phyloP scores from a whole-genome alignment of 2,113 vertebrate species.

The Tyrannus savana region DNA sequence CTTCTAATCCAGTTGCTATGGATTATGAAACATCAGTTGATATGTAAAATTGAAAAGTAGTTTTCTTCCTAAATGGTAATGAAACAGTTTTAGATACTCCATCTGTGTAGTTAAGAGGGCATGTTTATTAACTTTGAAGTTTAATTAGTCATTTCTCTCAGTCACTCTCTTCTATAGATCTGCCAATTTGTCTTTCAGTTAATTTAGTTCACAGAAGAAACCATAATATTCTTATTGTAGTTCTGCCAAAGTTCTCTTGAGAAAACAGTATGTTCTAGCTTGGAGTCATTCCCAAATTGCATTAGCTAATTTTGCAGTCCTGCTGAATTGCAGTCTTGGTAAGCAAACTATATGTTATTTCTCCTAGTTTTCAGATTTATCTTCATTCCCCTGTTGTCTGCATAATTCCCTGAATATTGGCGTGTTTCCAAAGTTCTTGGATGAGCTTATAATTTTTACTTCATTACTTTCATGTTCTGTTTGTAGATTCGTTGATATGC shows the following conservation, averaged over 20 bases:
- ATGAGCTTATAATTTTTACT: not conserved
- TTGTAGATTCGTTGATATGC: not conserved
- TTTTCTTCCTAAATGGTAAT: not conserved
- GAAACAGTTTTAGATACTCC: not conserved
- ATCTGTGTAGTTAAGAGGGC: not conserved
- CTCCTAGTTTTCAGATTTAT: not conserved
- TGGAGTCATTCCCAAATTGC: constrained; percentile 18
- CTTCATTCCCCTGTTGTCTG: not conserved
- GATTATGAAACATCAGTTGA: not conserved
- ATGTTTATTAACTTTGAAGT: constrained; percentile 13
- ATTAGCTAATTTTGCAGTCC: constrained; percentile 15
- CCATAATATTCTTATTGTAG: not conserved
- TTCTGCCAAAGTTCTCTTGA: constrained; percentile 15
- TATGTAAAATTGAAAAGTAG: not conserved
- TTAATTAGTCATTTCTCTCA: not conserved
- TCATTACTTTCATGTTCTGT: not conserved
- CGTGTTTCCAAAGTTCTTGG: not conserved
- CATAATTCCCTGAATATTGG: not conserved
- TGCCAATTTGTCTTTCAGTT: constrained; percentile 46
- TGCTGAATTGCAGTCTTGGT: not conserved
- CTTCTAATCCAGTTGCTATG: not conserved
- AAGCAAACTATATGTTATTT: not conserved
- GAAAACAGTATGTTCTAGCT: not conserved
- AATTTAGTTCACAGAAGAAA: constrained; percentile 10
- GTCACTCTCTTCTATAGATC: not conserved